A percentile compares a stretch with the other conserved stretches of the same genome.
phyloP scores from a whole-genome alignment of 2,888 invertebrate genomes.

The Ormyrus rosae region DNA sequence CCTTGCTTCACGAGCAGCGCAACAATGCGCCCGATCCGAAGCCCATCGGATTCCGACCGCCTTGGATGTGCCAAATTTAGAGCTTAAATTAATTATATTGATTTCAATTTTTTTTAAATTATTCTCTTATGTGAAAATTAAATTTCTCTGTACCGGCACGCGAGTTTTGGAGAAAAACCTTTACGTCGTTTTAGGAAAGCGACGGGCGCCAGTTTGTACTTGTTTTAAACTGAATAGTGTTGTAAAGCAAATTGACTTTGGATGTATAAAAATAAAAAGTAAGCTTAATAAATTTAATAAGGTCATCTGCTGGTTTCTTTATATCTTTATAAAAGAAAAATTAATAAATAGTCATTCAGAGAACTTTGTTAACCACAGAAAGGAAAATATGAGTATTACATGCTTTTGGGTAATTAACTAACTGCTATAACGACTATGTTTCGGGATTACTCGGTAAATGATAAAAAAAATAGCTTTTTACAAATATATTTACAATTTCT shows the following conservation, averaged over 20 bases:
- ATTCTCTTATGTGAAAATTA: background rate
- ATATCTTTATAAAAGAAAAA: background rate
- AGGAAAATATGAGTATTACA: background rate
- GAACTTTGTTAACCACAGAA: background rate
- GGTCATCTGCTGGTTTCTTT: background rate
- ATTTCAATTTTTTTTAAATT: background rate
- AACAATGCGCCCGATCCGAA: constrained; percentile 28
- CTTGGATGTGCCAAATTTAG: constrained; percentile 60
- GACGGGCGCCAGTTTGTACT: too few species aligned
- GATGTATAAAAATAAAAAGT: background rate
- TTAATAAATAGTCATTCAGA: background rate
- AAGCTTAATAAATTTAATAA: constrained; percentile 8
- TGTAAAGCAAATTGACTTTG: too few species aligned
- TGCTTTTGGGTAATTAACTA: background rate
- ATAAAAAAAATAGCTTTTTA: constrained; percentile 20
- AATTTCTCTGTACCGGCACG: background rate
- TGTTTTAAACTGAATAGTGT: too few species aligned
- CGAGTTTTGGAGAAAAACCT: too few species aligned
- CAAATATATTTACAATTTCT: constrained; percentile 46
- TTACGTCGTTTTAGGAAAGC: too few species aligned
- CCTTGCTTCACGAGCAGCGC: constrained; percentile 58
- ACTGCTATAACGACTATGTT: background rate
- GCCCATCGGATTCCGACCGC: constrained; percentile 63
- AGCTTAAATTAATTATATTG: background rate
- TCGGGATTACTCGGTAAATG: constrained; percentile 9